Evolutionary conservation across 2,888 invertebrate species (phyloP).

Genomic region (Dermolepida albohirtum): DNA sequence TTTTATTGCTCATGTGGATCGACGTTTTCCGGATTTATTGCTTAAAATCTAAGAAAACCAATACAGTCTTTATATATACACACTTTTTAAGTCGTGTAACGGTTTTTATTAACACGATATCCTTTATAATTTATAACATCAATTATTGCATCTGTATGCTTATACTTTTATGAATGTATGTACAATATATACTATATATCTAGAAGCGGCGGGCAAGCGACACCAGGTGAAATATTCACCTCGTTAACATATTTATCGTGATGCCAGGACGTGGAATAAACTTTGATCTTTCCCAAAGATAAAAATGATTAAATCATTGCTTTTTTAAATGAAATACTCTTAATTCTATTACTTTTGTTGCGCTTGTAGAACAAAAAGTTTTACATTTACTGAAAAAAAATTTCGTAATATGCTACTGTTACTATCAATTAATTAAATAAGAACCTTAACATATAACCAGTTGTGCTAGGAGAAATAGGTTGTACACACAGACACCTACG

Average conservation of each 20-base stretch:
- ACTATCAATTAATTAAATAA: no score
- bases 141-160: background rate
- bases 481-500: no score
- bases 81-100: background rate
- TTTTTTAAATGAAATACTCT: background rate
- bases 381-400: no score
- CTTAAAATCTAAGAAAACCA: conserved; percentile 1
- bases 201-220: conserved; percentile 2
- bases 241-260: conserved; percentile 13
- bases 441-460: no score
- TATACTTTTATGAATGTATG: background rate
- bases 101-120: conserved; percentile 17
- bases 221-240: conserved; percentile 7
- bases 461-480: no score
- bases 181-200: background rate
- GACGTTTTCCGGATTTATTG: conserved; percentile 3
- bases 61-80: background rate
- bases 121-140: conserved; percentile 3
- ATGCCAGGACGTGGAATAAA: background rate
- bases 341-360: conserved; percentile 3
- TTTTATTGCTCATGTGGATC: background rate
- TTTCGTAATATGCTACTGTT: no score
- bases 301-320: background rate
- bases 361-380: no score
- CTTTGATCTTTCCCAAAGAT: conserved; percentile 8